Evolutionary conservation across 2,797 vertebrate species (phyloP), one percentile per base, ranked within the genome.

Genomic region (Enteromius viviparus): DNA sequence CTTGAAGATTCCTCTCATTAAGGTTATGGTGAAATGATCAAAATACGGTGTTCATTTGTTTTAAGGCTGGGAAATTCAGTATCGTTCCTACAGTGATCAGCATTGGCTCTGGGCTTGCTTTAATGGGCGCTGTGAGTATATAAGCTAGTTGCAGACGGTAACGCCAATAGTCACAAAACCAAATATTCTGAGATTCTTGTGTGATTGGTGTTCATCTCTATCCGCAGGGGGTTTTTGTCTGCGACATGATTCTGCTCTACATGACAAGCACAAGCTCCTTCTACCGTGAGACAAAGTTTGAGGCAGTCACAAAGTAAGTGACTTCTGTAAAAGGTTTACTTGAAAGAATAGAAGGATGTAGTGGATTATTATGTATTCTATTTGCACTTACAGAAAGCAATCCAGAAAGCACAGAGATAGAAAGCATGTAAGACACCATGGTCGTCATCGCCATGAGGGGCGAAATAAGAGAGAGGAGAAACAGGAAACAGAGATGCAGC

Each of bases 31-130:
- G 45, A 58, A 74, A 55, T 42, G 3, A 4, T 21, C 23, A 10
- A 34, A 55, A 47, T 6, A 14, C 21, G 11, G 6, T 21, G 14
- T 10, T 76, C 47, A 70, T 69, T 86, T 92, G 78, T 90, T 88
- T 94, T 93, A 90, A 99, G 98, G 98, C 97, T 19, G 98, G 98
- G 29, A 98, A 96, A 92, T 99, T 99, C 90, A 98, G 89, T 88
- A 97, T 99, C 80, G 93, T 99, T 86, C 98, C 98, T 76, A 98
- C 96, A 2, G 47, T 98, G 75, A 96, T 99, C 93, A 97, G 97
- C 21, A 93, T 99, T 51, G 97, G 96, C 34, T 98, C 98, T 0
- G 97, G 97, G n/a, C 68, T 99, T 51, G 97, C 97, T 0, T 93
- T 99, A 81, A 93, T 98, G 93, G 97, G 98, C 62, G 92, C 90